Conservation (phyloP, 2,113 vertebrate genomes). For the Osmerus mordax region DNA sequence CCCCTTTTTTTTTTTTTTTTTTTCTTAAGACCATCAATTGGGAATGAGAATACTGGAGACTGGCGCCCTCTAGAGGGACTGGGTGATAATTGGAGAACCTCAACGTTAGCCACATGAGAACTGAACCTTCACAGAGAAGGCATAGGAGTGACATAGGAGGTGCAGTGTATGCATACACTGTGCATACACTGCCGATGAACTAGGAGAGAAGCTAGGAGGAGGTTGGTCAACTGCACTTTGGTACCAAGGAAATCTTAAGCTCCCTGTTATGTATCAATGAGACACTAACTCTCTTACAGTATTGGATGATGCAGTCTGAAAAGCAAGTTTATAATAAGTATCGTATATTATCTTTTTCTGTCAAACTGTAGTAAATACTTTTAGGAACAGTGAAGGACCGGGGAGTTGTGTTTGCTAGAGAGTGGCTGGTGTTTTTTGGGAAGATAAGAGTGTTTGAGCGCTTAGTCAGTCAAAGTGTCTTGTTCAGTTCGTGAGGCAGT, state of each 20-base stretch:
- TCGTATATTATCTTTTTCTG: slow-evolving; percentile 53
- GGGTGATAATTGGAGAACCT: slow-evolving; percentile 51
- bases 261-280: slow-evolving; percentile 67
- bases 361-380: slow-evolving; percentile 67
- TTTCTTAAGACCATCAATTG: slow-evolving; percentile 27
- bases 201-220: slow-evolving; percentile 30
- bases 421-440: slow-evolving; percentile 6
- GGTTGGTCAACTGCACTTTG: slow-evolving; percentile 74
- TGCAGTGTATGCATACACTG: slow-evolving; percentile 50
- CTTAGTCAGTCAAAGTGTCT: slow-evolving; percentile 56
- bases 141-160: slow-evolving; percentile 55
- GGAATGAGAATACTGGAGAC: slow-evolving; percentile 48
- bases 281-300: slow-evolving; percentile 69
- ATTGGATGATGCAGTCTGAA: slow-evolving; percentile 68
- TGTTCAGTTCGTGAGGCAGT: slow-evolving; percentile 57
- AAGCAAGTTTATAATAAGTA: slow-evolving; percentile 53
- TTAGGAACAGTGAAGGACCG: slow-evolving; percentile 52
- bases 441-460: slow-evolving; percentile 40
- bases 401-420: slow-evolving; percentile 32
- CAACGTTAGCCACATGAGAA: slow-evolving; percentile 32
- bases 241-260: slow-evolving; percentile 70
- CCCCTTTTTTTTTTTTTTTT: background rate
- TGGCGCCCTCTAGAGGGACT: slow-evolving; percentile 50
- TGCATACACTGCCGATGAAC: slow-evolving; percentile 59
- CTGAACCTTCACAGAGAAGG: slow-evolving; percentile 20